Base-by-base conservation (phyloP, 2,888 invertebrate species). In the Nipponacmea schrenckii region DNA sequence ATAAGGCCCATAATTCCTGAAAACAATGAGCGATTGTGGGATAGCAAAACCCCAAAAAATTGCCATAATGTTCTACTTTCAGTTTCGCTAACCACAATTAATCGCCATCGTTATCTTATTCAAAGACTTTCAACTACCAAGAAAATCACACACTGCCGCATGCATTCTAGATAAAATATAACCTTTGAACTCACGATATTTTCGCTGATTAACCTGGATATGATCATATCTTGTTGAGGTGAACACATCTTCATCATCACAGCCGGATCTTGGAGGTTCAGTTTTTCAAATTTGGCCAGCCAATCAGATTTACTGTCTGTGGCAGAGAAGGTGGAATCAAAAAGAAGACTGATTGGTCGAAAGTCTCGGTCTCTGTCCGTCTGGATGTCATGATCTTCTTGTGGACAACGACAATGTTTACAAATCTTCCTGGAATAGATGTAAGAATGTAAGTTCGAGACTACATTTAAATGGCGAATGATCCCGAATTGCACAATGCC, bases 301-400 rank as follows among this genome's bases (percentile, higher is more conserved):
- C 78, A 78, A 70, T 78, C 78, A 69, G 74, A 66, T 67, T 71
- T 72, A 26, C 50, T 67, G 39, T 76, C 76, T 7, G 72, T 70
- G 39, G 72, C 56, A 17, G 72, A 62, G 45, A 70, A 67, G 24
- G 64, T 70, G 48, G 31, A 31, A 62, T 83, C 81, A 68, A 80
- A 76, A 4, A 81, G 77, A 67, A 81, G 74, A 71, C 78, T 80
- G 73, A 81, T 79, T 71, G 83, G 83, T 44, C 78, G 75, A 67
- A 75, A 79, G 44, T 79, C 76, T 50, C 74, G 69, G 68, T 83
- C 82, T 31, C 79, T 79, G 62, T 81, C 80, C 26, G 80, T 75
- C 31, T 80, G 81, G 24, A 84, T 77, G 66, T 83, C 84, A 66
- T 84, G 84, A 67, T 84, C 84, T 64, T 84, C 84, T 50, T 81